Base-by-base conservation (phyloP, 1,140 invertebrate genomes). In the Dryas iulia region DNA sequence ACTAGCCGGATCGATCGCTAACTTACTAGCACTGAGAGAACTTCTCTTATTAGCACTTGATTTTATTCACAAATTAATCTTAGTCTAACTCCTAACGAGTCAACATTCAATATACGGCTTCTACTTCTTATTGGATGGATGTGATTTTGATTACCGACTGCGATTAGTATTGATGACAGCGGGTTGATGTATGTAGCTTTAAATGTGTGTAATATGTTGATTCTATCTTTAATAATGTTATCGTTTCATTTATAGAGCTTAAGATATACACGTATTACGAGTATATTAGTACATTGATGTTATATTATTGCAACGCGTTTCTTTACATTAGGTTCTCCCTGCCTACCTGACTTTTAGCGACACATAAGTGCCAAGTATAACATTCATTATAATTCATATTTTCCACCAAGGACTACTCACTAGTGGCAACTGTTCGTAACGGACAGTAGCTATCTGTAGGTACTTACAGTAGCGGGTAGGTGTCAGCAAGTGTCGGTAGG, bases 1-100 rank as follows among this genome's bases (percentile, higher is more conserved):
- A 53, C 63, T 57, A 71, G 65, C 69, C 63, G 10, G 52, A 14
- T 39, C 52, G 69, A 71, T 66, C 63, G 63, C 66, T 59, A 62
- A 62, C 52, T 62, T 35, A 11, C 39, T 47, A 18, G 26, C 7
- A 18, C 1, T 6, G 35, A n/a, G 33, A 18, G 21, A 60, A 60
- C 28, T 62, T 62, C 25, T 25, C 25, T 52, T 57, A 60, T 60
- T 60, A 60, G 58, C 66, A 60, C 47, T 61, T 21, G 62, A 65
- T 57, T 57, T 65, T 65, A 65, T 65, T 57, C 21, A 30, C 30
- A 33, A 57, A 57, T 65, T 57, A 31, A 47, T 47, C 39, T 47
- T 21, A 47, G 39, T 47, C 39, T 47, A n/a, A 10, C 14, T 47
- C 5, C 39, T 47, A 47, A 47, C 39, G 39, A 47, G 39, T 47